Conservation (phyloP, 2,113 vertebrate genomes). For the Nematolebias whitei region DNA sequence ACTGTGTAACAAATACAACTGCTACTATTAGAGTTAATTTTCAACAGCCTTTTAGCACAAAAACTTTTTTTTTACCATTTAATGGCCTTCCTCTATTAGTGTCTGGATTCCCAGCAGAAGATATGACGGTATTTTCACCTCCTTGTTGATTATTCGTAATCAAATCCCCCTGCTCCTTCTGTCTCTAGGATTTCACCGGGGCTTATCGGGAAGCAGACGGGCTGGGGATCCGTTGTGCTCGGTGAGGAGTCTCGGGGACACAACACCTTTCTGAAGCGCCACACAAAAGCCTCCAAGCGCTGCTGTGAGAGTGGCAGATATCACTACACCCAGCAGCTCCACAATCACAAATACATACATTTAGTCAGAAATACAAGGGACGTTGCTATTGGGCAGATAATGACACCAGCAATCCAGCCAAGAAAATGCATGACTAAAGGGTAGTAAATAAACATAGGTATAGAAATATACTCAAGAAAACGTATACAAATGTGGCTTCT, state of each 20-base stretch:
- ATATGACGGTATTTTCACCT: slow-evolving; percentile 51
- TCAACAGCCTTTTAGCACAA: slow-evolving; percentile 6
- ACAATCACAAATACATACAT: slow-evolving; percentile 62
- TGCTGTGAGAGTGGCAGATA: slow-evolving; percentile 71
- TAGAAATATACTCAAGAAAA: slow-evolving; percentile 18
- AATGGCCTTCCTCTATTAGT: slow-evolving; percentile 34
- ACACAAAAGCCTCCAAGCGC: slow-evolving; percentile 57
- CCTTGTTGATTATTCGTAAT: slow-evolving; percentile 70
- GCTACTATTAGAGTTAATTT: slow-evolving; percentile 3
- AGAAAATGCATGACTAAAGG: slow-evolving; percentile 50
- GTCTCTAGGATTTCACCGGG: slow-evolving; percentile 55
- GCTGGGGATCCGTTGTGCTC: slow-evolving; percentile 63
- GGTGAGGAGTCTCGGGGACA: slow-evolving; percentile 60
- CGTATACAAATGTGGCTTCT: no score
- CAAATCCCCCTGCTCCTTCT: slow-evolving; percentile 26
- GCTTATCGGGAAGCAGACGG: slow-evolving; percentile 66
- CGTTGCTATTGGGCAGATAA: slow-evolving; percentile 62
- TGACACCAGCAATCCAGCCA: slow-evolving; percentile 45
- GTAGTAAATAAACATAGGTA: slow-evolving; percentile 45
- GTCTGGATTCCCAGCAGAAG: slow-evolving; percentile 27
- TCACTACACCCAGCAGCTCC: slow-evolving; percentile 46
- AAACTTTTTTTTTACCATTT: neutral
- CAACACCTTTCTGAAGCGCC: slow-evolving; percentile 55
- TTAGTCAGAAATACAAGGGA: slow-evolving; percentile 61
- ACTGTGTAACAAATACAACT: slow-evolving; percentile 2